Evolutionary conservation across 1,140 invertebrate species (phyloP), one percentile per base, ranked within the genome.

Genomic region (Idris sp.): DNA sequence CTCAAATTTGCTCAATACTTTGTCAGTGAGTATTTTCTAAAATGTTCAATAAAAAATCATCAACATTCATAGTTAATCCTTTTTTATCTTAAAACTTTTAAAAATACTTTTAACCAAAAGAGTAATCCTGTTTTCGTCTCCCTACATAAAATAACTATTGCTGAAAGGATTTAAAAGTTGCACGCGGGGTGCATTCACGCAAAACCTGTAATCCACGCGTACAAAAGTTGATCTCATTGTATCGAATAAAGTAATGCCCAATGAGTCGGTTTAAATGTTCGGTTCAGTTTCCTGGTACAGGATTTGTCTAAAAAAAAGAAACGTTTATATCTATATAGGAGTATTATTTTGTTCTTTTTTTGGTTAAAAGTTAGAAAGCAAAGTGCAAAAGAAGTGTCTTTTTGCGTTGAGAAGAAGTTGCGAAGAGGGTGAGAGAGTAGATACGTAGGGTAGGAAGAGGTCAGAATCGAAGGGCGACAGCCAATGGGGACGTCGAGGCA

Each of bases 401-500:
- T 65, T 65, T 67, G 25, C 68, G 36, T 11, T 41, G 74, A 79
- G 62, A 68, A 62, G 58, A 62, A 69, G 67, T 58, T 26, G 56
- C 61, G 53, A 59, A 54, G 58, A 54, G 68, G 61, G 69, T 64
- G 59, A 67, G 53, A 71, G 67, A 53, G 16, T n/a, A n/a, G n/a
- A n/a, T 48, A 69, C 44, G 64, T 65, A 74, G 72, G 71, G 76
- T 79, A 74, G 77, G 73, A 80, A 82, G 78, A 85, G 82, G 83
- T 86, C 81, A 86, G 80, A 79, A 67, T 75, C 74, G 81, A 79
- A 82, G 81, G 80, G 77, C 73, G 83, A 69, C 79, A 74, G 79
- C 83, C 84, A 86, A 86, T 86, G 77, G 79, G 79, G 79, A 83
- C 67, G 82, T 53, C 72, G 82, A 83, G 81, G 82, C 83, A 84